Base-by-base conservation (phyloP, 2,113 vertebrate species). In the Gnathonemus echidnorhynchus region DNA sequence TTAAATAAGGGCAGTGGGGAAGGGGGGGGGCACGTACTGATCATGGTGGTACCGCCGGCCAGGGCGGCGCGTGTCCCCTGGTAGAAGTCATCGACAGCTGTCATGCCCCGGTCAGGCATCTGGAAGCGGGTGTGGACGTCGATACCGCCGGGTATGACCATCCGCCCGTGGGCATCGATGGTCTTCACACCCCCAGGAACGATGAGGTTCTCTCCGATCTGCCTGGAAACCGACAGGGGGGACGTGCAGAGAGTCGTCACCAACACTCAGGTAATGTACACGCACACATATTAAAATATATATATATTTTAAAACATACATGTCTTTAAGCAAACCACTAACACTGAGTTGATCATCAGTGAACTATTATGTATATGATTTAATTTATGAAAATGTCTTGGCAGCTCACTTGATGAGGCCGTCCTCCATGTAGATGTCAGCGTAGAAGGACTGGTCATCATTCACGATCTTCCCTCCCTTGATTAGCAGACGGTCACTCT, bases 381-480 rank as follows among this genome's bases (percentile, higher is more conserved):
- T 31, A 70, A 31, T 31, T 3, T 13, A 31, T 70, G 27, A 70
- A 70, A 31, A 70, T 13, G 83, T n/a, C 17, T n/a, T 0, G 5
- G 13, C 13, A 90, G 97, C 98, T 98, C 95, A 99, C 98, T 99
- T 99, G 96, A 99, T 99, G 94, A 99, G 94, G 42, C 98, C 98
- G 95, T 99, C 98, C 94, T 99, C 98, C 96, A 99, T 99, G 92
- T 99, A 99, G 93, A 99, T 97, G 95, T 99, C 98, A 87, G 98
- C 98, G 70, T 97, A 97, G 94, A 99, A 99, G 3, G 98, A 99
- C 96, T 99, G 98, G 96, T 99, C 98, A 96, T 99, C 98, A 2
- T 99, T 99, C 89, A 99, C 98, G n/a, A 99, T 99, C 97, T 99
- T 99, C 5, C 97, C 98, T 58, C 98, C 98, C 96, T 99, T 99